These are phyloP conservation scores for Gryon sp. DNA, from an alignment of 1,140 invertebrate genomes.

Conservation along the genomic window DNA sequence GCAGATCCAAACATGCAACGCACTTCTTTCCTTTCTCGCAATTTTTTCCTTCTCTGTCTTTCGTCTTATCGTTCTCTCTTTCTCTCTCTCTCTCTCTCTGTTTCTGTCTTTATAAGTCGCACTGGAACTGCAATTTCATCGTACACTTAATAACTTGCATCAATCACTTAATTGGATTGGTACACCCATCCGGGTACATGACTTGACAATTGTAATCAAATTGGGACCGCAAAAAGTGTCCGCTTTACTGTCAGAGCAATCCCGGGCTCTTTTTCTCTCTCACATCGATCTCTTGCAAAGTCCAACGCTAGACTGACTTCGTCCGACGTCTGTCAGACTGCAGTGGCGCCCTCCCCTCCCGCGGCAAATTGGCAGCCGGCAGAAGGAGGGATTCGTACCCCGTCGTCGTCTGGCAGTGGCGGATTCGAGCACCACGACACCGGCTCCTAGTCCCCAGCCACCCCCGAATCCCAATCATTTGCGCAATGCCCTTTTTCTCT, in stretches of 20 bases:
- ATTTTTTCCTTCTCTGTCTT: not conserved
- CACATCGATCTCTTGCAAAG: slow-evolving; percentile 64
- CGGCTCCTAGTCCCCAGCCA: no score
- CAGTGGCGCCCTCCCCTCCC: slow-evolving; percentile 69
- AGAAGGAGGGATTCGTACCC: no score
- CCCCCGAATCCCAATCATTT: no score
- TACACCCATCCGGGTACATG: slow-evolving; percentile 16
- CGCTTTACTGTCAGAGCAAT: no score
- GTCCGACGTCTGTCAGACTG: slow-evolving; percentile 74
- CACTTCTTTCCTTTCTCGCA: slow-evolving; percentile 14
- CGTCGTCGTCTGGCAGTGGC: slow-evolving; percentile 35
- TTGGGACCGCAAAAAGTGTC: no score
- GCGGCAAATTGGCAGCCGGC: slow-evolving; percentile 10
- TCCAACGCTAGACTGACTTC: slow-evolving; percentile 75
- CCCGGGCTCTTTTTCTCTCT: no score
- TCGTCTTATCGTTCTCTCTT: not conserved
- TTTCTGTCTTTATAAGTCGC: slow-evolving; percentile 10
- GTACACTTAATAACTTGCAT: slow-evolving; percentile 6
- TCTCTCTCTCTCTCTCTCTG: not conserved
- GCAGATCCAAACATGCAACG: slow-evolving; percentile 56
- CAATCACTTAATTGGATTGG: no score
- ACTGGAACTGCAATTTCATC: slow-evolving; percentile 8
- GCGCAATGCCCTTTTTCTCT: no score
- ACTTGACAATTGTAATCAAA: no score
- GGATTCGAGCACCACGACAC: no score